Evolutionary conservation across 2,797 vertebrate genomes (phyloP).

Genomic region (Streptopelia turtur): DNA sequence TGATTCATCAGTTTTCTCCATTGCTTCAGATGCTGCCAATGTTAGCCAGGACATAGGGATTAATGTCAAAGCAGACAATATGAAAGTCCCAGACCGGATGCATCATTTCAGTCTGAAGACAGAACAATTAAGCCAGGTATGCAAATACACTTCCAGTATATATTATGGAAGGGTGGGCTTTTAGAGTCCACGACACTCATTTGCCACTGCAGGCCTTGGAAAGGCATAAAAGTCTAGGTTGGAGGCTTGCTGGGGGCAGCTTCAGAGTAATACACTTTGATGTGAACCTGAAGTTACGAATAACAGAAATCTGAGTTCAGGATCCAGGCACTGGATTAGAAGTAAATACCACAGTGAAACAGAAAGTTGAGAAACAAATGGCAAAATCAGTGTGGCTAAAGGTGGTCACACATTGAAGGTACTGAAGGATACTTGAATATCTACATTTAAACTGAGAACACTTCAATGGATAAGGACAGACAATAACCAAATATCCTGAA

Average conservation of each 20-base stretch:
- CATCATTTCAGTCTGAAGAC: not conserved
- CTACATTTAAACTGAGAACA: not conserved
- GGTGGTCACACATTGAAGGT: not conserved
- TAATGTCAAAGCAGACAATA: not conserved
- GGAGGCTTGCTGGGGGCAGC: not conserved
- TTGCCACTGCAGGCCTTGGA: not conserved
- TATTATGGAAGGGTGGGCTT: not conserved
- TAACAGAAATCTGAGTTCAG: not conserved
- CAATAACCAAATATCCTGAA: not conserved
- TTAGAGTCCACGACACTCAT: not conserved
- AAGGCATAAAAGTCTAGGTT: not conserved
- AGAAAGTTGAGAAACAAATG: not conserved
- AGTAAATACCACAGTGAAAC: not conserved
- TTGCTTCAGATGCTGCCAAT: not conserved
- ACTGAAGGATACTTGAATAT: not conserved
- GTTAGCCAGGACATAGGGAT: not conserved
- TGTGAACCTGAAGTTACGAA: not conserved
- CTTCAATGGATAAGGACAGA: not conserved
- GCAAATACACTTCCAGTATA: not conserved
- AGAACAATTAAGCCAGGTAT: not conserved
- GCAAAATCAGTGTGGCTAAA: not conserved
- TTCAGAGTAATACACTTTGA: not conserved
- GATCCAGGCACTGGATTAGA: not conserved
- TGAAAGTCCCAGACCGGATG: not conserved
- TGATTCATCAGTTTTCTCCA: not conserved